Evolutionary conservation across 1,140 invertebrate species (phyloP).

Genomic region (Brachionus asplanchnoidis): DNA sequence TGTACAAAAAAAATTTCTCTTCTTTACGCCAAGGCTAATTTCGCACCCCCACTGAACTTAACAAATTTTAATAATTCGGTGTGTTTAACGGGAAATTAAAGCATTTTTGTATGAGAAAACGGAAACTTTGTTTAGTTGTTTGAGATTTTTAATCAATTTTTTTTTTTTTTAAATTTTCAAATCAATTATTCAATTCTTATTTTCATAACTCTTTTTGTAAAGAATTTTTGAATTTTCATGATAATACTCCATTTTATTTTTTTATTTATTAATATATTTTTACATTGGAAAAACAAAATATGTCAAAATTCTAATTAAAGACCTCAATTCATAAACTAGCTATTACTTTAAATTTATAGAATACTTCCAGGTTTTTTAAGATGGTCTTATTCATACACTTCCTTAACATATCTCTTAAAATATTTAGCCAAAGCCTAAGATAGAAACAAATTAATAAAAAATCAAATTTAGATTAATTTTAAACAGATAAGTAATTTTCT

Average conservation of each 20-base stretch:
- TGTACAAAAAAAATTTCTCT: not conserved
- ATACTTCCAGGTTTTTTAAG: too few relatives aligned
- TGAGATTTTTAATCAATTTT: not conserved
- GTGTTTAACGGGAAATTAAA: slow-evolving; percentile 1
- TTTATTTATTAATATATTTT: not conserved
- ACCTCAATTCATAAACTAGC: too few relatives aligned
- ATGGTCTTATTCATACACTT: too few relatives aligned
- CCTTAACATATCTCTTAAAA: too few relatives aligned
- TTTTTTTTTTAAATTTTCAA: not conserved
- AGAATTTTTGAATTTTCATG: not conserved
- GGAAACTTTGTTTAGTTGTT: not conserved
- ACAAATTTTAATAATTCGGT: not conserved
- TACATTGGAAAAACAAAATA: too few relatives aligned
- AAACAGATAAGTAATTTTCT: too few relatives aligned
- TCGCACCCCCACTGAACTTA: not conserved
- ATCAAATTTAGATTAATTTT: too few relatives aligned
- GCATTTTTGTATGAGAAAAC: not conserved
- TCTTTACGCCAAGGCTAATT: not conserved
- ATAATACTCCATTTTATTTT: not conserved
- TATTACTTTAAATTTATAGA: too few relatives aligned
- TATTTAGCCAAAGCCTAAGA: too few relatives aligned
- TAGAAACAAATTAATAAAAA: too few relatives aligned
- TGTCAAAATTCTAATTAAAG: too few relatives aligned
- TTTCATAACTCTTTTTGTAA: not conserved
- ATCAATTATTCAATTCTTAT: not conserved